Evolutionary conservation across 2,888 invertebrate genomes (phyloP).

Genomic region (Hemistola chrysoprasaria): DNA sequence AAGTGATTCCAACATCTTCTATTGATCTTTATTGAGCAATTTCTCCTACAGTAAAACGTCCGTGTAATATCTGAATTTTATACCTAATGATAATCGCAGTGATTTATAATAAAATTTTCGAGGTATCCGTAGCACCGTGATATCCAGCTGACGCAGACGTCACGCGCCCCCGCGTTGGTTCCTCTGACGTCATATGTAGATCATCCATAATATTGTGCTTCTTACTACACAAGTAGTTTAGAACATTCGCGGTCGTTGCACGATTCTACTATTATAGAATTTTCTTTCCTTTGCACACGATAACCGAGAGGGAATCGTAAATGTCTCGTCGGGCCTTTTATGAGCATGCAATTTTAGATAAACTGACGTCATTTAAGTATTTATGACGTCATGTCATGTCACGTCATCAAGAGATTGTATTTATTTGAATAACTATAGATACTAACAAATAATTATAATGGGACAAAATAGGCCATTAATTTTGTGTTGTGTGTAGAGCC

Average conservation of each 20-base stretch:
- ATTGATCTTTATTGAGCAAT: too few species aligned
- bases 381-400: too few species aligned
- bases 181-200: conserved; percentile 38
- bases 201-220: conserved; percentile 4
- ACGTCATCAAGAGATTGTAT: too few species aligned
- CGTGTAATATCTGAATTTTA: not conserved
- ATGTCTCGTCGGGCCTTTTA: not conserved
- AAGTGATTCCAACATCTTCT: not conserved
- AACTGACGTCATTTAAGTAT: too few species aligned
- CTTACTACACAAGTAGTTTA: conserved; percentile 32
- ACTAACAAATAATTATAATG: too few species aligned
- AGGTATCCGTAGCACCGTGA: conserved; percentile 11
- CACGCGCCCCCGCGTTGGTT: conserved; percentile 36
- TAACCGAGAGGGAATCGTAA: not conserved
- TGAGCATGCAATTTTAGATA: too few species aligned
- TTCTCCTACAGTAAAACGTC: too few species aligned
- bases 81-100: conserved; percentile 2
- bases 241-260: conserved; percentile 49
- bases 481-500: too few species aligned
- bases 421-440: too few species aligned
- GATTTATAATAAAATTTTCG: conserved; percentile 6
- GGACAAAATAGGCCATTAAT: too few species aligned
- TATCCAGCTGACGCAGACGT: conserved; percentile 39
- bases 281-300: conserved; percentile 18
- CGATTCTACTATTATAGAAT: conserved; percentile 30